Base-by-base conservation (phyloP, 2,797 vertebrate species). In the Gymnopithys bicolor region DNA sequence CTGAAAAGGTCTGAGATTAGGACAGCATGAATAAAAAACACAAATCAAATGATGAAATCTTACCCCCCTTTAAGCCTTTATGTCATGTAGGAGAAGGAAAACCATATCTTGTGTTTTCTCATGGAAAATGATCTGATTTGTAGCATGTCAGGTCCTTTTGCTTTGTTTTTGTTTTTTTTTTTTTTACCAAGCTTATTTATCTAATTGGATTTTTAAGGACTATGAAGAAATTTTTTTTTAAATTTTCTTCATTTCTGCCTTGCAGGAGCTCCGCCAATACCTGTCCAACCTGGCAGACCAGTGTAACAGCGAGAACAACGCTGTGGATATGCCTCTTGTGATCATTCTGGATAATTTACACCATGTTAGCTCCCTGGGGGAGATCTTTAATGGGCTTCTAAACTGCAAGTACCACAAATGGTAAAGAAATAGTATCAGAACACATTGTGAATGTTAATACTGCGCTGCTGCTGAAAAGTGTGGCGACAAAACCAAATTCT, bases 281-380 rank as follows among this genome's bases (percentile, higher is more conserved):
- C 98, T 99, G 68, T 98, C 99, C 48, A 98, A 98, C 94, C 97
- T 99, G n/a, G 99, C 99, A 1, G 99, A 99, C 94, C 99, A 99
- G 96, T 99, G 99, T 92, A 98, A 98, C 82, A 98, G 98, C 2
- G 98, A 98, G 59, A 98, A 98, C 46, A 97, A 97, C 0, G 98
- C 98, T 2, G 97, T 96, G 30, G 99, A 99, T 82, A 97, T 98
- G 98, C 99, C 99, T 13, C 98, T 99, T 6, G 99, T 99, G 91
- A 98, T 99, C 91, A 99, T 99, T 89, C 96, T 99, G 97, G 99
- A 99, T 96, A 99, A 99, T 96, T 96, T 99, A 90, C 99, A 99
- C 92, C 99, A 99, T 0, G 97, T 99, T 96, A 98, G 99, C 97
- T 99, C 99, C 7, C 97, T 99, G 60, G 99, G 99, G 60, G 99